Evolutionary conservation across 2,888 invertebrate genomes (phyloP), one percentile per base, ranked within the genome.

Genomic region (Amorpha juglandis): DNA sequence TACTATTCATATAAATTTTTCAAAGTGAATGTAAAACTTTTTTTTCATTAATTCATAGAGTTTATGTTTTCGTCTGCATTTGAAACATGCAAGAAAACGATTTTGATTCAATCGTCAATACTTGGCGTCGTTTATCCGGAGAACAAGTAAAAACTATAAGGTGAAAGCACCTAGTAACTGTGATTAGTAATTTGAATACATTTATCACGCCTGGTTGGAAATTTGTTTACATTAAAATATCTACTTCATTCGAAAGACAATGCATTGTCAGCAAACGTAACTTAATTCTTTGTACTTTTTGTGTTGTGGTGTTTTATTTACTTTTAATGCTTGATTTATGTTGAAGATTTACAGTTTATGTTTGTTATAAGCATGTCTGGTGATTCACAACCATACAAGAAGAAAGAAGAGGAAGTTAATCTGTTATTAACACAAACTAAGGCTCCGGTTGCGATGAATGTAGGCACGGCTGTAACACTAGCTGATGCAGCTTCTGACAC

Each of bases 91-190:
- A 90, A 88, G 88, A 90, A 80, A 88, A 85, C 74, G 88, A 89
- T 87, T 92, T 91, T 83, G 86, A 89, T 78, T 82, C 87, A 79
- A 87, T 91, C 81, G 85, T 90, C 74, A 89, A 77, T 78, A 87
- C 86, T 83, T 92, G 92, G 92, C 90, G 91, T 82, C 89, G 88
- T 79, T 82, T 90, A 81, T 90, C 91, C 77, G 89, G 84, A 63
- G 90, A 88, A 80, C 84, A 81, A 83, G 78, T 78, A 72, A 87
- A 87, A 77, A 75, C 82, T 68, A 78, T 83, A 77, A 91, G 90
- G 92, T 92, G 81, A 86, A 79, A 77, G 14, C 48, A 35, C 66
- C 55, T 70, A 69, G 70, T 69, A 67, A 66, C 64, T 45, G 53
- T 55, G 52, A 27, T 67, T 58, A 74, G 71, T 74, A 74, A 75